A percentile compares a stretch with the other conserved stretches of the same genome.
Evolutionary conservation across 2,888 invertebrate species (phyloP).

Genomic region (Scaptomyza reducta): DNA sequence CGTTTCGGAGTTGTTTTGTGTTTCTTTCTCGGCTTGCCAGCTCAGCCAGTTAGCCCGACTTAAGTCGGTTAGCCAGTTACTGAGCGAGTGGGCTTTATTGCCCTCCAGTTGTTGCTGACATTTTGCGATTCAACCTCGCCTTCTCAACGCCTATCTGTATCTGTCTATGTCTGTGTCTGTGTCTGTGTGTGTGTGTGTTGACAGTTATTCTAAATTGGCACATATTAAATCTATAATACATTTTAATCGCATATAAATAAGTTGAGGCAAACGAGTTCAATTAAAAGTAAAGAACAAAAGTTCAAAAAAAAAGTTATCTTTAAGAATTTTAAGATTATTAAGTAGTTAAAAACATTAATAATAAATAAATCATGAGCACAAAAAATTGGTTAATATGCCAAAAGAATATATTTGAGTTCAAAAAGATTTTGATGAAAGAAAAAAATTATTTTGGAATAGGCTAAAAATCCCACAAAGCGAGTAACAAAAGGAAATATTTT

Average conservation of each 20-base stretch:
- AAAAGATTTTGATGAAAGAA: no score
- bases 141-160: not conserved
- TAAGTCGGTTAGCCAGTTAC: not conserved
- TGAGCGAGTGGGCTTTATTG: slow-evolving; percentile 37
- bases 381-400: no score
- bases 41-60: slow-evolving; percentile 1
- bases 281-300: no score
- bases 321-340: no score
- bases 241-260: not conserved
- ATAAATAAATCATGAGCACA: no score
- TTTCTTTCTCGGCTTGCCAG: not conserved
- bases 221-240: not conserved
- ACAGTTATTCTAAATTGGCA: slow-evolving; percentile 4
- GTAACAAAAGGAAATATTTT: no score
- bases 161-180: slow-evolving; percentile 14
- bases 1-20: slow-evolving; percentile 16
- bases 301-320: no score
- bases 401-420: no score
- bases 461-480: no score
- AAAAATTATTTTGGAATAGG: no score
- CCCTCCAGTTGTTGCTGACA: slow-evolving; percentile 54
- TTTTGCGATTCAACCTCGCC: slow-evolving; percentile 38
- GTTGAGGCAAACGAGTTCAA: no score
- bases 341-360: no score
- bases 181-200: slow-evolving; percentile 18